Percentiles rank a stretch among this genome's conserved stretches.
Conservation (phyloP, 2,888 invertebrate genomes). For the Adineta ricciae region DNA sequence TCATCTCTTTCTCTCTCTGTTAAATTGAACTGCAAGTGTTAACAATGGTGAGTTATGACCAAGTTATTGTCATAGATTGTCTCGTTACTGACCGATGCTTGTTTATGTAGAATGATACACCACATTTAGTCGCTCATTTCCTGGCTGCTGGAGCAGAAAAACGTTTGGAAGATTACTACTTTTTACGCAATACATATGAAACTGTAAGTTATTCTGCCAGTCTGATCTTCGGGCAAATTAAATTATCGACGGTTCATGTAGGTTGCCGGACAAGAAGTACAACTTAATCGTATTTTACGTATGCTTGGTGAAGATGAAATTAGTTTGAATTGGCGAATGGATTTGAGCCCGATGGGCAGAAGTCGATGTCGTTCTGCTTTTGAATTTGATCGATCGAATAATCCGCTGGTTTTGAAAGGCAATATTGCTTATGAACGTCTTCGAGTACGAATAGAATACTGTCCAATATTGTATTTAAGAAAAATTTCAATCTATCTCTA, state of each 20-base stretch:
- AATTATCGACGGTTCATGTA: not conserved
- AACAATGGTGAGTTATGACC: not conserved
- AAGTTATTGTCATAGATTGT: not conserved
- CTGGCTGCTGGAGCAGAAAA: conserved; percentile 7
- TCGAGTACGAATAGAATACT: not conserved
- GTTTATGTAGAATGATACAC: not conserved
- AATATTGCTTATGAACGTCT: conserved; percentile 2
- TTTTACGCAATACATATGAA: not conserved
- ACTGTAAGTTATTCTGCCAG: no score
- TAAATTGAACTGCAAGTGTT: not conserved
- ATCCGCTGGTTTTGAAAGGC: not conserved
- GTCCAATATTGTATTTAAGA: not conserved
- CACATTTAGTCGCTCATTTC: not conserved
- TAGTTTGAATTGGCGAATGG: not conserved
- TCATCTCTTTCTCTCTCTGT: not conserved
- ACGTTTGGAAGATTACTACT: conserved; percentile 10
- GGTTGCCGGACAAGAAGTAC: not conserved
- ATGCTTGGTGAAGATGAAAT: conserved; percentile 4
- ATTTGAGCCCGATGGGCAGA: not conserved
- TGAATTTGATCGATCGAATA: not conserved
- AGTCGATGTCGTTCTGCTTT: not conserved
- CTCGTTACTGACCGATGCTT: not conserved
- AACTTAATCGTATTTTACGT: conserved; percentile 7
- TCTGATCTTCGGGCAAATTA: no score
- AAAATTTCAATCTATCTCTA: not conserved